Base-by-base conservation (phyloP, 2,113 vertebrate genomes). In the Heterochromis multidens region DNA sequence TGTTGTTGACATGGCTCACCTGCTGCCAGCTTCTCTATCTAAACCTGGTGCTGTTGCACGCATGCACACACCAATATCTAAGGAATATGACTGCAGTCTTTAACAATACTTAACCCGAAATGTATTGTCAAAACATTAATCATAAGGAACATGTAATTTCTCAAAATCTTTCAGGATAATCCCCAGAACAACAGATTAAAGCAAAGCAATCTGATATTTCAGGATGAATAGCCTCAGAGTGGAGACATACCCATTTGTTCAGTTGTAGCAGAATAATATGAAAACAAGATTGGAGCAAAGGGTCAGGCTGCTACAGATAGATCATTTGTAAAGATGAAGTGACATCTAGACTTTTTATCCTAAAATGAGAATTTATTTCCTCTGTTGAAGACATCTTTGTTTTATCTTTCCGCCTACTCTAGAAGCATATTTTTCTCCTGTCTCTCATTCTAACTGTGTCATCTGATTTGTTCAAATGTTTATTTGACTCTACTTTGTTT, bases 171-270 rank as follows among this genome's bases (percentile, higher is more conserved):
- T 91, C 77, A 67, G 85, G 87, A 90, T 95, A 88, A 95, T 95
- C 94, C 90, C 62, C 83, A 87, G 78, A 92, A 95, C 88, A 91
- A 85, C 89, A 95, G 94, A 94, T 95, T 95, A 92, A 91, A 91
- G 89, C 80, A 46, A 52, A 52, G 74, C 81, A 92, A 92, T 93
- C 90, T 87, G 79, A 92, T 91, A 86, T 84, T 31, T 62, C 82
- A 81, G 58, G 80, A 80, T 85, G 86, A 74, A 91, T 88, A 84
- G 76, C 87, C 80, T 78, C 29, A 56, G 83, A 91, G 79, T 74
- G 81, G 63, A 89, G 87, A 81, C 92, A 78, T 63, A 59, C 23
- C 79, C 56, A 62, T 92, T 93, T 92, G 74, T 89, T 77, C 80
- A 63, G 59, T 74, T 90, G 82, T 59, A 76, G 78, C 61, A 40